Percentiles rank a stretch among this genome's conserved stretches.
Conservation (phyloP, 2,113 vertebrate species). For the Panurus biarmicus region DNA sequence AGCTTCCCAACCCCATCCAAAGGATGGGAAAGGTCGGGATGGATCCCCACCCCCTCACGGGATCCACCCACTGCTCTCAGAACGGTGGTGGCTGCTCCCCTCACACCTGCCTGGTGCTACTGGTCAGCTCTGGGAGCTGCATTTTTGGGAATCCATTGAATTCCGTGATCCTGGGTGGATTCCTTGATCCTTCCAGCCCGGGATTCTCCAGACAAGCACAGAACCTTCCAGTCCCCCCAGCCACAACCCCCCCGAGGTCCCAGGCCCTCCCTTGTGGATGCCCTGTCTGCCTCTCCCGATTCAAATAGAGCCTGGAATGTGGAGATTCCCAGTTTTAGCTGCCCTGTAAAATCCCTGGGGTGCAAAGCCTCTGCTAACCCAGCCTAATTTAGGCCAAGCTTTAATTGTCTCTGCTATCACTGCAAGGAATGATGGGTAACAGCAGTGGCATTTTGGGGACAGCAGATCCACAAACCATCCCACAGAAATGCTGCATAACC, state of each 20-base stretch:
- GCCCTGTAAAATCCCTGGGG: not conserved
- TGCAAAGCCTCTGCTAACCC: not conserved
- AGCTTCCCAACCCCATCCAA: not conserved
- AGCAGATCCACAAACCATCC: not conserved
- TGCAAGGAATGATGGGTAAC: accelerated
- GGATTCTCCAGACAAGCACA: not conserved
- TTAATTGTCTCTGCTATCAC: not conserved
- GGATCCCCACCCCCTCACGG: not conserved
- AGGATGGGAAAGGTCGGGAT: not conserved
- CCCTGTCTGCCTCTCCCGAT: not conserved
- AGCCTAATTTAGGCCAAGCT: not conserved
- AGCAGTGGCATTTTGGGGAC: accelerated
- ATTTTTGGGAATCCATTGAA: not conserved
- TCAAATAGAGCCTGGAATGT: not conserved
- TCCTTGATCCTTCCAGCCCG: too few relatives aligned
- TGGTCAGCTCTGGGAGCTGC: not conserved
- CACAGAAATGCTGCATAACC: not conserved
- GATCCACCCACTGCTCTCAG: accelerated
- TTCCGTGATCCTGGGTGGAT: not conserved
- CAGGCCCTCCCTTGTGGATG: not conserved
- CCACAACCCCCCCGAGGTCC: not conserved
- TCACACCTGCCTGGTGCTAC: not conserved
- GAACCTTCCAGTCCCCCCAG: not conserved
- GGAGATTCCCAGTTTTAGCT: not conserved
- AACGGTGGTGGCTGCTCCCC: not conserved